Evolutionary conservation across 2,888 invertebrate species (phyloP).

Genomic region (Andrena praecox): DNA sequence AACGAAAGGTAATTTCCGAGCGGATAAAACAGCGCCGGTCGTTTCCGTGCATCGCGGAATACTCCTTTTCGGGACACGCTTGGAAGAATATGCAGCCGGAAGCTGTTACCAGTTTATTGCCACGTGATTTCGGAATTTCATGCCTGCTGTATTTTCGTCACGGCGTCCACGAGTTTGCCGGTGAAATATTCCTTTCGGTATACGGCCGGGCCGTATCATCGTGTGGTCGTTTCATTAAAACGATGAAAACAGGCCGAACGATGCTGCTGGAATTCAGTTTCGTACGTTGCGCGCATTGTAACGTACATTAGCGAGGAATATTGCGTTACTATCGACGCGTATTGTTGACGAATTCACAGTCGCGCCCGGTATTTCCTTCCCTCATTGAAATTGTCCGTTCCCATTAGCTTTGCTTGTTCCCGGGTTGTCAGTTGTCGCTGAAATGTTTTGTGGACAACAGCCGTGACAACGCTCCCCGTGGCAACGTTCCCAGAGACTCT

Average conservation of each 20-base stretch:
- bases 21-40: constrained; percentile 47
- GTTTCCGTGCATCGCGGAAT: constrained; percentile 40
- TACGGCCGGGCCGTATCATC: background rate
- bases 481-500: background rate
- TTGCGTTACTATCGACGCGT: constrained; percentile 5
- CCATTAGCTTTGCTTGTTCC: constrained; percentile 1
- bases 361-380: background rate
- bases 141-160: constrained; percentile 42
- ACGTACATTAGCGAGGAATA: constrained; percentile 6
- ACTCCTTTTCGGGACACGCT: constrained; percentile 34
- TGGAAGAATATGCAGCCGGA: constrained; percentile 36
- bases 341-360: constrained; percentile 21
- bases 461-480: background rate
- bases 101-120: constrained; percentile 62
- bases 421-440: background rate
- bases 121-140: constrained; percentile 61
- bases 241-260: constrained; percentile 10
- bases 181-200: background rate
- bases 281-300: background rate
- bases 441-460: background rate
- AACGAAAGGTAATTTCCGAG: constrained; percentile 56
- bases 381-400: background rate
- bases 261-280: constrained; percentile 20
- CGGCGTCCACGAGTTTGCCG: constrained; percentile 19
- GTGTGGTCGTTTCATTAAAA: constrained; percentile 12